Evolutionary conservation across 2,113 vertebrate species (phyloP).

Genomic region (Chrysochloris asiatica): DNA sequence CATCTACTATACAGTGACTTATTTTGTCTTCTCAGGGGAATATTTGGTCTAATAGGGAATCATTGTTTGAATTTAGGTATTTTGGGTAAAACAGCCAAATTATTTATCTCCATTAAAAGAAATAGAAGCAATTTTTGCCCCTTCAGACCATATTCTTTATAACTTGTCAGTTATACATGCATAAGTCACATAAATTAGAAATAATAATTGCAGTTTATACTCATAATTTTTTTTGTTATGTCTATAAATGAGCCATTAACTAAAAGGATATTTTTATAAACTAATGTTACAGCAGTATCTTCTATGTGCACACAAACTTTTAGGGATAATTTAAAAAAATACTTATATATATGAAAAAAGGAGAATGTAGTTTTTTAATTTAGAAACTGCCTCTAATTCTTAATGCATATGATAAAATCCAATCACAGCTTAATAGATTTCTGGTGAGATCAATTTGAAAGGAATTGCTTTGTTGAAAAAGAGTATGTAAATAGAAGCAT

Average conservation of each 20-base stretch:
- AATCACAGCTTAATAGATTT: neutral
- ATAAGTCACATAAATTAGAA: neutral
- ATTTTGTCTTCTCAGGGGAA: neutral
- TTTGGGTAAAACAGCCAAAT: neutral
- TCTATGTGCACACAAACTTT: neutral
- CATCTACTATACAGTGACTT: neutral
- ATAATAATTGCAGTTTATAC: neutral
- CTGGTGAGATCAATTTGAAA: neutral
- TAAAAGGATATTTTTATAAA: conserved; percentile 44
- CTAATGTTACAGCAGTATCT: neutral
- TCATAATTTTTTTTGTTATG: conserved; percentile 6
- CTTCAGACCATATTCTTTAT: neutral
- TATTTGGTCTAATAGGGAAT: neutral
- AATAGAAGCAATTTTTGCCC: neutral
- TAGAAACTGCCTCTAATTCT: neutral
- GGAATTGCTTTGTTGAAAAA: no score
- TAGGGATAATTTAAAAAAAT: neutral
- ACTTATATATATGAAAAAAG: neutral
- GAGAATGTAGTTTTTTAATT: neutral
- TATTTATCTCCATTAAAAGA: neutral
- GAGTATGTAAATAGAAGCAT: no score
- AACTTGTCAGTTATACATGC: neutral
- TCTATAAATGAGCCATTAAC: neutral
- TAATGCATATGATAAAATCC: neutral
- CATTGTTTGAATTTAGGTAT: neutral